Evolutionary conservation across 2,888 invertebrate genomes (phyloP).

Genomic region (Ectemnius continuus): DNA sequence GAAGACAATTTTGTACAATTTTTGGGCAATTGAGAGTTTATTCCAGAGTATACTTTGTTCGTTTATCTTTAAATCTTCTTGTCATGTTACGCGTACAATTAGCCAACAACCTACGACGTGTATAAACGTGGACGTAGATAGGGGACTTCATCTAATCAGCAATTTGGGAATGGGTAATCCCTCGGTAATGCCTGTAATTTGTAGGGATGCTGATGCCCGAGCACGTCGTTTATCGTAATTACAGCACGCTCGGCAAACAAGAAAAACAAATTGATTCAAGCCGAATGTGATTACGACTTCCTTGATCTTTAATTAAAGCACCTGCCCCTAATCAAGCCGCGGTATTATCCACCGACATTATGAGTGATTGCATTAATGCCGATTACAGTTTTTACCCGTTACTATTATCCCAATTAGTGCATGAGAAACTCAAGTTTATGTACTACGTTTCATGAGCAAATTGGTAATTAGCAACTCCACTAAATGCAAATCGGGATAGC

Average conservation of each 20-base stretch:
- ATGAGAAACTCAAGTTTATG: not conserved
- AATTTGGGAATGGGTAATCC: conserved; percentile 6
- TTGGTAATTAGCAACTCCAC: too few species aligned
- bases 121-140: not conserved
- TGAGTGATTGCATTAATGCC: not conserved
- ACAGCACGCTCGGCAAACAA: not conserved
- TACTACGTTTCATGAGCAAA: too few species aligned
- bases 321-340: conserved; percentile 2
- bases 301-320: not conserved
- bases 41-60: too few species aligned
- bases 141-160: conserved; percentile 15
- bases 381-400: not conserved
- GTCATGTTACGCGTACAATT: too few species aligned
- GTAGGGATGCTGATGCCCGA: not conserved
- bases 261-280: conserved; percentile 8
- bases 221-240: conserved; percentile 8
- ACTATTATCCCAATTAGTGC: not conserved
- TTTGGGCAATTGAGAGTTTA: too few species aligned
- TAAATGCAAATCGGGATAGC: too few species aligned
- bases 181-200: conserved; percentile 4
- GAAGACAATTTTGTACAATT: too few species aligned
- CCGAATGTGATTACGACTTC: conserved; percentile 7
- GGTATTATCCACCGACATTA: not conserved
- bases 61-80: too few species aligned
- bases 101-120: not conserved